Percentiles rank a stretch among this genome's conserved stretches.
These are phyloP conservation scores for Gymnoscopelus microlampas DNA, from an alignment of 2,797 vertebrate genomes.

Conservation along the genomic window DNA sequence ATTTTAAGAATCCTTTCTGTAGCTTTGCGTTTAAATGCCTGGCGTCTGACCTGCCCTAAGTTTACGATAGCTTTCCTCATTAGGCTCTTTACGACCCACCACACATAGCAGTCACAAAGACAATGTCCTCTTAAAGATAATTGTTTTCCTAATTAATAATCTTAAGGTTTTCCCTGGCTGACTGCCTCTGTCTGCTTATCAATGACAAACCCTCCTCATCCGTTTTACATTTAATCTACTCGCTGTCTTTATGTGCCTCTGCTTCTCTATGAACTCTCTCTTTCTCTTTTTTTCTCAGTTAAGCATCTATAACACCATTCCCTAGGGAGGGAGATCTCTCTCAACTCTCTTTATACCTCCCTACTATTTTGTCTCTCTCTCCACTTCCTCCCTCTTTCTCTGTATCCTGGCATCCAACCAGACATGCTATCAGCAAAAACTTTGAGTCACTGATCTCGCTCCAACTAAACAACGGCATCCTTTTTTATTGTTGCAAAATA, in stretches of 20 bases:
- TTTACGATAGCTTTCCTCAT: conserved; percentile 9
- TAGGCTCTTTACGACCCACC: conserved; percentile 21
- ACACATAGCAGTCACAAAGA: conserved; percentile 16
- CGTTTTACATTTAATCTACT: conserved; percentile 32
- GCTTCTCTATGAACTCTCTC: background rate
- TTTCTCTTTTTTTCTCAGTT: conserved; percentile 21
- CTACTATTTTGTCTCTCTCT: conserved; percentile 11
- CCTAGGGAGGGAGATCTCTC: conserved; percentile 1
- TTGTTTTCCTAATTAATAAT: background rate
- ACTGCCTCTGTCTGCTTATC: conserved; percentile 6
- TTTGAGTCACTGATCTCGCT: conserved; percentile 51
- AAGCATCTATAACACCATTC: conserved; percentile 14
- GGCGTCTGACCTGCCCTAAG: conserved; percentile 37
- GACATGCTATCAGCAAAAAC: conserved; percentile 47
- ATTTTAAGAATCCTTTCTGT: too few relatives aligned
- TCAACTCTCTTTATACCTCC: conserved; percentile 11
- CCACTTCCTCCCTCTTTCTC: conserved; percentile 14
- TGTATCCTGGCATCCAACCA: conserved; percentile 46
- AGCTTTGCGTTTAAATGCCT: too few relatives aligned
- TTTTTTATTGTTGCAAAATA: conserved; percentile 48
- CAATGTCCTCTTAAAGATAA: conserved; percentile 30
- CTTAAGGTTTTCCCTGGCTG: background rate
- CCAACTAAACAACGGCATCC: conserved; percentile 45
- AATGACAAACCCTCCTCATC: conserved; percentile 22
- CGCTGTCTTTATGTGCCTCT: background rate